A percentile compares a stretch with the other conserved stretches of the same genome.
phyloP scores from a whole-genome alignment of 2,888 invertebrate genomes.

The Ophraella communa region DNA sequence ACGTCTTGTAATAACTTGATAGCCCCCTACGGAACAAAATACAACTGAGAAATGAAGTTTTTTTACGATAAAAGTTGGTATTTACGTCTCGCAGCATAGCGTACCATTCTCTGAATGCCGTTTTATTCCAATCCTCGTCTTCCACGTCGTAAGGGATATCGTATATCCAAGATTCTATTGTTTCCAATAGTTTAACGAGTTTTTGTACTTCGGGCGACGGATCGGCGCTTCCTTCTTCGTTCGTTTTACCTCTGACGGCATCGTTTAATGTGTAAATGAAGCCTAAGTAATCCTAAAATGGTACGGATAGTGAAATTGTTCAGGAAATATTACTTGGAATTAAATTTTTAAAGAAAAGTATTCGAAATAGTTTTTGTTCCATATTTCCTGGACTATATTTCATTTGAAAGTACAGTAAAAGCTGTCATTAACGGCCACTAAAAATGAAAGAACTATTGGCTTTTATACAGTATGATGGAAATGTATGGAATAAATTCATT shows the following conservation, averaged over 20 bases:
- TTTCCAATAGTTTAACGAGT: conserved; percentile 72
- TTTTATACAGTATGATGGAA: too few relatives aligned
- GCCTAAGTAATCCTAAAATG: conserved; percentile 76
- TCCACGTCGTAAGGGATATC: conserved; percentile 88
- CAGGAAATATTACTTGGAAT: neutral
- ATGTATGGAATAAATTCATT: too few relatives aligned
- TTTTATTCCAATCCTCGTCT: conserved; percentile 96
- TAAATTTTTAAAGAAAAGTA: too few relatives aligned
- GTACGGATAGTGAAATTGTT: too few relatives aligned
- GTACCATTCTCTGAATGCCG: conserved; percentile 87
- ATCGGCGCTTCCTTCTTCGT: conserved; percentile 62
- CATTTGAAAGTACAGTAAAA: too few relatives aligned
- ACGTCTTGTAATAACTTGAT: conserved; percentile 69
- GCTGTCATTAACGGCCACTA: too few relatives aligned
- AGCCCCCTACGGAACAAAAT: conserved; percentile 62
- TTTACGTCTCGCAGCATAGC: conserved; percentile 64
- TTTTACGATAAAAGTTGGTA: neutral
- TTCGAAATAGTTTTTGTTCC: too few relatives aligned
- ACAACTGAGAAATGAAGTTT: neutral
- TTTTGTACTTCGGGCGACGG: conserved; percentile 69
- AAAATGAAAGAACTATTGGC: too few relatives aligned
- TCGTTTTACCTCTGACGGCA: conserved; percentile 79
- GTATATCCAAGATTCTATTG: conserved; percentile 75
- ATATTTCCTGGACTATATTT: too few relatives aligned
- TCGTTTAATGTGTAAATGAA: conserved; percentile 88